Evolutionary conservation across 2,797 vertebrate genomes (phyloP), one percentile per base, ranked within the genome.

Genomic region (Jordanella pulchra): DNA sequence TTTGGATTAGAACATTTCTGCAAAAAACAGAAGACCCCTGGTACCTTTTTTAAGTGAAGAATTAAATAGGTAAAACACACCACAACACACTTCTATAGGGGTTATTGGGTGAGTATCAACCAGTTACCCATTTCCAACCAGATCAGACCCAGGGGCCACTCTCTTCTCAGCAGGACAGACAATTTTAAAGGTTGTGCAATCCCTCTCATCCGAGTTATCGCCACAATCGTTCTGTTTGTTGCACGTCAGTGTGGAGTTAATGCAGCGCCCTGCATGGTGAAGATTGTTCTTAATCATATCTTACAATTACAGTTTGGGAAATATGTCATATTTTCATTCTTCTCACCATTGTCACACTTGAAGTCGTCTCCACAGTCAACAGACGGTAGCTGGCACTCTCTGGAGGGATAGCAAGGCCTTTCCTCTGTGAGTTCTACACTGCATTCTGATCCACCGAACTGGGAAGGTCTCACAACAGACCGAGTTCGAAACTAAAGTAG

Each of bases 201-300:
- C 69, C 63, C 79, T 95, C 93, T 99, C 97, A 27, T 99, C 97
- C 0, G 97, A 96, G 82, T 95, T 96, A 78, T 99, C 97, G 6
- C 94, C 95, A 50, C 97, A 99, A 90, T 99, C 97, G 28, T 98
- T 96, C 92, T 99, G 96, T 35, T 84, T 92, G 87, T 98, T 98
- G 77, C 97, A 98, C 47, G 91, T 88, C 55, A 98, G 83, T 0
- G 88, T 91, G 0, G 83, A 83, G 76, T 94, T 89, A 86, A 99
- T 94, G 84, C 97, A 99, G 73, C 96, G 96, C 27, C 96, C 98
- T 99, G 90, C 42, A 73, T 28, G 51, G 67, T 9, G 65, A 50
- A 53, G 45, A 65, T 10, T 17, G 21, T 30, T 6, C 18, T 30
- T 56, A 3, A 42, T 13, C 11, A 7, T 23, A 51, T 25, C 27